Evolutionary conservation across 2,797 vertebrate species (phyloP).

Genomic region (Artibeus jamaicensis): DNA sequence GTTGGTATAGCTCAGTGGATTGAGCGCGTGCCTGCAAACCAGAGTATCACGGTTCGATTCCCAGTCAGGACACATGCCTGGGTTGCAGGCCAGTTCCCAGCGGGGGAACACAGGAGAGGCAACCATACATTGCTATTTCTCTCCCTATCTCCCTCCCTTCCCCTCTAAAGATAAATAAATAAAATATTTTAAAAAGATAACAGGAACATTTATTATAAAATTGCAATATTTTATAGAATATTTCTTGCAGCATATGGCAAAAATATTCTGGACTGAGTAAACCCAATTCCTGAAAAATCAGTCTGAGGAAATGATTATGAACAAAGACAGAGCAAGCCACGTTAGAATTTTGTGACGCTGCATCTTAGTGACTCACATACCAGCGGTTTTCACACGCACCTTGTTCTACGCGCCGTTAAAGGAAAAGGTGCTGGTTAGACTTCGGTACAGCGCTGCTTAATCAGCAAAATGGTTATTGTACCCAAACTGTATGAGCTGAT

Average conservation of each 20-base stretch:
- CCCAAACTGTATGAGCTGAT: not conserved
- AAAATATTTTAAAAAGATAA: too few species aligned
- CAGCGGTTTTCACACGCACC: not conserved
- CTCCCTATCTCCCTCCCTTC: too few species aligned
- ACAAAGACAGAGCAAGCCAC: not conserved
- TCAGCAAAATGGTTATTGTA: not conserved
- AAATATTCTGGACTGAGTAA: constrained; percentile 10
- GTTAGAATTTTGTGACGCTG: not conserved
- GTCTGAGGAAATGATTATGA: not conserved
- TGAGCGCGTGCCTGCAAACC: too few species aligned
- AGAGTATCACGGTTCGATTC: too few species aligned
- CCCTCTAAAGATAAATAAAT: too few species aligned
- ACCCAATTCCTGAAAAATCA: not conserved
- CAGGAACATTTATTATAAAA: not conserved
- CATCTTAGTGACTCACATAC: not conserved
- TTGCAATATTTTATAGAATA: not conserved
- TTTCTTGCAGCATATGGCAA: not conserved
- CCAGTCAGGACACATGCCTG: too few species aligned
- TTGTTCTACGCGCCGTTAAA: not conserved
- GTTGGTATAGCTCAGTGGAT: too few species aligned
- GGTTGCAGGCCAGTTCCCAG: too few species aligned
- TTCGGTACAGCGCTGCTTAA: not conserved
- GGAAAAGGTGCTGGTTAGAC: not conserved
- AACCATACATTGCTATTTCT: too few species aligned
- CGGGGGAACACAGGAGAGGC: too few species aligned